Base-by-base conservation (phyloP, 2,113 vertebrate genomes). In the Nesogale talazaci region DNA sequence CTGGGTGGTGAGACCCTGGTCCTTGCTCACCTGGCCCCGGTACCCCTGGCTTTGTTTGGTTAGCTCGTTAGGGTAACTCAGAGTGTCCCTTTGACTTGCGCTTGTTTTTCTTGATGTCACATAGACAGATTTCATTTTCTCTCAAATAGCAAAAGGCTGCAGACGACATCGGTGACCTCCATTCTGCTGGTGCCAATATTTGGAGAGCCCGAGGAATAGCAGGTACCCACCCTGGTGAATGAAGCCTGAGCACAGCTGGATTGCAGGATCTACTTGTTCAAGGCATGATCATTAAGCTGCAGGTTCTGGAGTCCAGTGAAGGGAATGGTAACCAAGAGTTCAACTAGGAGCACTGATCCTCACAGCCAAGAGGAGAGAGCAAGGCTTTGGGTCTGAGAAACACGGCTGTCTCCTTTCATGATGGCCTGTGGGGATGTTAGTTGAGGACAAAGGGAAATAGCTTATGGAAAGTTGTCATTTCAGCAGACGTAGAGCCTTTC, bases 211-310 rank as follows among this genome's bases (percentile, higher is more conserved):
- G 86, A 63, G 74, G 94, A 86, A 75, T 59, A 0, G 57, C 97
- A 97, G 98, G 98, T 98, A 98, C 83, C 74, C 19, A 6, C 22
- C n/a, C 42, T 0, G 0, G 20, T 3, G 11, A 10, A 6, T 34
- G 1, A 3, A 52, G 36, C 9, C 46, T 36, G 36, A 27, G 2
- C 17, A 63, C 3, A 31, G 78, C 23, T 19, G 70, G 70, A 4
- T 4, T 76, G 46, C 0, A 10, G 38, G 65, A 29, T 59, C 52
- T 67, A 52, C 67, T 46, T 22, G 1, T 1, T 27, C 0, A 2
- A 46, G 52, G n/a, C 1, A 38, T 6, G 36, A n/a, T 23, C 19
- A 19, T 72, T 72, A 72, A 36, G 34, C 34, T 15, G 34, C 70
- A 72, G 70, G 36, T 72, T 22, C 70, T 22, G 34, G n/a, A 72